phyloP scores from a whole-genome alignment of 2,888 invertebrate genomes.

The Eristalinus aeneus region DNA sequence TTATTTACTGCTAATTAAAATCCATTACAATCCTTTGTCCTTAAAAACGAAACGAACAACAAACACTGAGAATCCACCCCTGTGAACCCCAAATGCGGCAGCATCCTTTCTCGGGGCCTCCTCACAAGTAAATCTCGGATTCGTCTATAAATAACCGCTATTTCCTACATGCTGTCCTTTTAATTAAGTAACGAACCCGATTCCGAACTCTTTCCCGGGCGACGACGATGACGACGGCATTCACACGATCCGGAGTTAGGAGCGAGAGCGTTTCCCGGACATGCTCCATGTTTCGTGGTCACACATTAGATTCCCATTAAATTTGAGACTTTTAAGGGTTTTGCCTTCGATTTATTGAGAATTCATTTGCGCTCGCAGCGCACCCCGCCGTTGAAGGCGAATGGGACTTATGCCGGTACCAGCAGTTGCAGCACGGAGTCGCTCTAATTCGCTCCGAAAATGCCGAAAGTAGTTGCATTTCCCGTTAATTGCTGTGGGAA shows the following conservation, averaged over 20 bases:
- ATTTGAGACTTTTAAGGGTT: constrained; percentile 35
- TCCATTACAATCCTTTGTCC: constrained; percentile 57
- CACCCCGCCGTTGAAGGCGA: constrained; percentile 30
- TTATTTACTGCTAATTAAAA: constrained; percentile 71
- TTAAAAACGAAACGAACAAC: constrained; percentile 2
- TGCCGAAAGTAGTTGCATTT: constrained; percentile 23
- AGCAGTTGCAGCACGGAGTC: constrained; percentile 54
- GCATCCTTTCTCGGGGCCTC: neutral
- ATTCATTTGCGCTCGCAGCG: constrained; percentile 12
- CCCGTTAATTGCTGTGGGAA: constrained; percentile 63
- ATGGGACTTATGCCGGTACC: constrained; percentile 64
- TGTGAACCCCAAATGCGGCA: neutral
- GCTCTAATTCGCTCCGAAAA: constrained; percentile 48
- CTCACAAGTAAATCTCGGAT: constrained; percentile 19
- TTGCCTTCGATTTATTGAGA: constrained; percentile 49
- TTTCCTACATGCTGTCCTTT: constrained; percentile 48
- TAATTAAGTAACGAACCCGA: constrained; percentile 54
- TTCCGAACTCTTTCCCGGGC: constrained; percentile 47
- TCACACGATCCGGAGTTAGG: constrained; percentile 38
- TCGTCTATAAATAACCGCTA: constrained; percentile 63
- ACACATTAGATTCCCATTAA: constrained; percentile 67
- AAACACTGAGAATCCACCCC: neutral
- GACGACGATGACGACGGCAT: neutral
- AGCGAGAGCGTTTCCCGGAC: constrained; percentile 15
- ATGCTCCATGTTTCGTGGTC: constrained; percentile 51